Conservation (phyloP, 1,140 invertebrate species). For the Nephila pilipes region DNA sequence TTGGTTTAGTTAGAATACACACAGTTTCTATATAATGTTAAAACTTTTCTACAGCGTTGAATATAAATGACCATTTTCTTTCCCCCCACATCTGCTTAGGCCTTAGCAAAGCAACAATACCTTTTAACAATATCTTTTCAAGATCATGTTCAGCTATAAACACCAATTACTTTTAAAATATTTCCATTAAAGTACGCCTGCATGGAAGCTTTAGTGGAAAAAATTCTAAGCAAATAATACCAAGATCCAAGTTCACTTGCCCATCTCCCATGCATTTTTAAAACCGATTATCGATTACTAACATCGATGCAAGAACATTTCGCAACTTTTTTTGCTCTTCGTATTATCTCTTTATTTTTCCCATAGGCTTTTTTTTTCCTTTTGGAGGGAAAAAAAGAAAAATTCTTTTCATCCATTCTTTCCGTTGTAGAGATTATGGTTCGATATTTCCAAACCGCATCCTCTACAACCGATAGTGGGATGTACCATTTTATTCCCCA, state of each 20-base stretch:
- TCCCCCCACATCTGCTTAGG: too few relatives aligned
- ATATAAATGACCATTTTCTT: too few relatives aligned
- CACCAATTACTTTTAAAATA: too few relatives aligned
- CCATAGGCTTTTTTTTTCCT: neutral
- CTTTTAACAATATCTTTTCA: too few relatives aligned
- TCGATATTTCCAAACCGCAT: neutral
- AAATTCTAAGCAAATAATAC: neutral
- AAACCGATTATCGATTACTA: neutral
- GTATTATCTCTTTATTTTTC: slow-evolving; percentile 7
- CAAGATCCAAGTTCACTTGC: neutral
- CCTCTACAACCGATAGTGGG: slow-evolving; percentile 1
- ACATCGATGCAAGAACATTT: slow-evolving; percentile 26
- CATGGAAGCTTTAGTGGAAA: neutral
- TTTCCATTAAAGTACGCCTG: too few relatives aligned
- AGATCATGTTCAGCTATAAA: too few relatives aligned
- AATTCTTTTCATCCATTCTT: neutral
- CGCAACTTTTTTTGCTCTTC: neutral
- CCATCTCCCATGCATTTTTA: neutral
- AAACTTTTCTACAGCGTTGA: too few relatives aligned
- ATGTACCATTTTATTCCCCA: neutral
- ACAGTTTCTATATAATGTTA: too few relatives aligned
- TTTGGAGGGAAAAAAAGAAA: neutral
- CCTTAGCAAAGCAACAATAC: too few relatives aligned
- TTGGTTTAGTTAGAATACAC: too few relatives aligned
- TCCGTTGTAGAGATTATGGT: slow-evolving; percentile 9